These are phyloP conservation scores for Polyergus mexicanus DNA, from an alignment of 1,140 invertebrate species.

Conservation along the genomic window DNA sequence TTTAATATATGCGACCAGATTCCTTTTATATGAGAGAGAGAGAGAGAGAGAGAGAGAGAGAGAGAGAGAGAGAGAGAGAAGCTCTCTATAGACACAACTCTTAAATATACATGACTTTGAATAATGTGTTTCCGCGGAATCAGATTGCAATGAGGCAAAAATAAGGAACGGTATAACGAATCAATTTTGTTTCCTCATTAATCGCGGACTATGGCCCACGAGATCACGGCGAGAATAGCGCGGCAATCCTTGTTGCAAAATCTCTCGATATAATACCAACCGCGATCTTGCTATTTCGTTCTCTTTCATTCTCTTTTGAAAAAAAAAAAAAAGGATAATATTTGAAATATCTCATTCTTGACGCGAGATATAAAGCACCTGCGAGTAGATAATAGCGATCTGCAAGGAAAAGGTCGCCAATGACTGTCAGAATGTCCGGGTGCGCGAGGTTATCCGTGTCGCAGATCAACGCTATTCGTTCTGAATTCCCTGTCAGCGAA, in stretches of 20 bases:
- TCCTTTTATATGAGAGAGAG: too few species aligned
- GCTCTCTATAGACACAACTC: too few species aligned
- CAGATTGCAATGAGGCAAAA: neutral
- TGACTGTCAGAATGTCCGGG: conserved; percentile 73
- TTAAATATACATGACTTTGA: too few species aligned
- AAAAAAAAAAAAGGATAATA: conserved; percentile 9
- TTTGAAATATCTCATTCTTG: conserved; percentile 49
- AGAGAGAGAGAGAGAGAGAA: too few species aligned
- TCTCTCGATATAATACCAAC: conserved; percentile 54
- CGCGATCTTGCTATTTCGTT: conserved; percentile 66
- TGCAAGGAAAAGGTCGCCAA: conserved; percentile 67
- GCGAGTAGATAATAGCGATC: conserved; percentile 72
- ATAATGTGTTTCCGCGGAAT: neutral
- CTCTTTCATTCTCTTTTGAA: neutral
- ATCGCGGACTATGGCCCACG: conserved; percentile 16
- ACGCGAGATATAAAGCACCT: conserved; percentile 65
- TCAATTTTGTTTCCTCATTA: conserved; percentile 46
- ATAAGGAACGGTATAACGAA: neutral
- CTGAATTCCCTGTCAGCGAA: conserved; percentile 75
- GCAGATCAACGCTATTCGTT: conserved; percentile 73
- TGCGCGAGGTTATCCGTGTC: conserved; percentile 80
- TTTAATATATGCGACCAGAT: too few species aligned
- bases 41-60: too few species aligned
- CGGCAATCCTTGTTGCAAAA: conserved; percentile 48
- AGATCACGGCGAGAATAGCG: conserved; percentile 36